A percentile compares a stretch with the other conserved stretches of the same genome.
phyloP scores from a whole-genome alignment of 2,888 invertebrate species.

The Diarsia mendica region DNA sequence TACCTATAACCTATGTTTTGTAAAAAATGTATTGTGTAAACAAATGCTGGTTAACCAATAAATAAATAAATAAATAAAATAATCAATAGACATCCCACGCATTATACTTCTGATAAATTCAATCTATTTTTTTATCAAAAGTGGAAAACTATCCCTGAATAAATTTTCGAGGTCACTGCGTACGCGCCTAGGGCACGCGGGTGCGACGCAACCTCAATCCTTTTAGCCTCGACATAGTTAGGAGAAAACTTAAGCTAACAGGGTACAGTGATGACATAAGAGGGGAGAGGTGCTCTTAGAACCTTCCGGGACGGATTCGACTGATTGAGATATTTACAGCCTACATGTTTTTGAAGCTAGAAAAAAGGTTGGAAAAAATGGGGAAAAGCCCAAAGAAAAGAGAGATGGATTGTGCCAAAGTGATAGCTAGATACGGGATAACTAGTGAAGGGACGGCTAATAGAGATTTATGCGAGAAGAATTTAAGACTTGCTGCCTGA shows the following conservation, averaged over 20 bases:
- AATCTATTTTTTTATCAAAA: neutral
- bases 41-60: too few species aligned
- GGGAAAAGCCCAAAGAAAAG: neutral
- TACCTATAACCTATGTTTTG: too few species aligned
- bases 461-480: neutral
- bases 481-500: neutral
- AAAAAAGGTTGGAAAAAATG: neutral
- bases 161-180: slow-evolving; percentile 14
- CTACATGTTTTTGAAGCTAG: neutral
- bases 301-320: slow-evolving; percentile 19
- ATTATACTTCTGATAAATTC: too few species aligned
- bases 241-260: slow-evolving; percentile 38
- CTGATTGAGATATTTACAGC: slow-evolving; percentile 22
- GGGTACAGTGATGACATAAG: slow-evolving; percentile 26
- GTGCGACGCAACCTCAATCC: slow-evolving; percentile 41
- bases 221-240: slow-evolving; percentile 37
- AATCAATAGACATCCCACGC: too few species aligned
- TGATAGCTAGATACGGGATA: neutral
- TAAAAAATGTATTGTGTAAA: too few species aligned
- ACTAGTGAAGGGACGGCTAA: neutral
- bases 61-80: too few species aligned
- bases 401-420: neutral
- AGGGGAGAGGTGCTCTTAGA: slow-evolving; percentile 26
- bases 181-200: slow-evolving; percentile 3
- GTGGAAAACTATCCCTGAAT: neutral